A percentile compares a stretch with the other conserved stretches of the same genome.
These are phyloP conservation scores for Harpagifer antarcticus DNA, from an alignment of 2,797 vertebrate genomes.

Conservation along the genomic window DNA sequence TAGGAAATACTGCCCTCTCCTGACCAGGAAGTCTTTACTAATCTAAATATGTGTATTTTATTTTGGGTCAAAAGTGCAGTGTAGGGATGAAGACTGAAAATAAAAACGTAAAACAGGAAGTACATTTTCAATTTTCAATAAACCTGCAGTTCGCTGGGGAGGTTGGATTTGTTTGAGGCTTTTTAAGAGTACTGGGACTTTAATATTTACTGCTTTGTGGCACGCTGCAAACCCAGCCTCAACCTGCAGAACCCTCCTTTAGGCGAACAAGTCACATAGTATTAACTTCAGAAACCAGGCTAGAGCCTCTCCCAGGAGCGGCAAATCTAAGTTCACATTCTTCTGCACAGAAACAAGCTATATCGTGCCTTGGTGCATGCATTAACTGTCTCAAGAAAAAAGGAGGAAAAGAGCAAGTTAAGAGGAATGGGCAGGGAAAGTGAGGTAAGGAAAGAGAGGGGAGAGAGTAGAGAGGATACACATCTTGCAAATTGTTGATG, in stretches of 20 bases:
- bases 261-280: conserved; percentile 33
- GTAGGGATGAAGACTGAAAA: background rate
- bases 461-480: background rate
- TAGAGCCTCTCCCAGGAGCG: background rate
- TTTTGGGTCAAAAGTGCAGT: too few relatives aligned
- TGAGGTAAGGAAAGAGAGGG: background rate
- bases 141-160: background rate
- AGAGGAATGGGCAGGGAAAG: background rate
- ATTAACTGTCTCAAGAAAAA: conserved; percentile 19
- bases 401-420: background rate
- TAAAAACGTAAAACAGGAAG: background rate
- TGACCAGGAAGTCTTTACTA: conserved; percentile 26
- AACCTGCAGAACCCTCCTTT: conserved; percentile 7
- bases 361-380: conserved; percentile 14
- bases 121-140: background rate
- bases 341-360: conserved; percentile 8
- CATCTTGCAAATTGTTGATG: conserved; percentile 25
- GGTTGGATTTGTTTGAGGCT: conserved; percentile 8
- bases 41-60: too few relatives aligned
- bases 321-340: conserved; percentile 12
- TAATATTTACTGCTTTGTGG: conserved; percentile 39
- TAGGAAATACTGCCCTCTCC: conserved; percentile 60
- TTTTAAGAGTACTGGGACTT: conserved; percentile 31
- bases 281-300: conserved; percentile 22
- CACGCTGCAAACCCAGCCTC: conserved; percentile 28